phyloP scores from a whole-genome alignment of 2,888 invertebrate species.

The Netelia melanura region DNA sequence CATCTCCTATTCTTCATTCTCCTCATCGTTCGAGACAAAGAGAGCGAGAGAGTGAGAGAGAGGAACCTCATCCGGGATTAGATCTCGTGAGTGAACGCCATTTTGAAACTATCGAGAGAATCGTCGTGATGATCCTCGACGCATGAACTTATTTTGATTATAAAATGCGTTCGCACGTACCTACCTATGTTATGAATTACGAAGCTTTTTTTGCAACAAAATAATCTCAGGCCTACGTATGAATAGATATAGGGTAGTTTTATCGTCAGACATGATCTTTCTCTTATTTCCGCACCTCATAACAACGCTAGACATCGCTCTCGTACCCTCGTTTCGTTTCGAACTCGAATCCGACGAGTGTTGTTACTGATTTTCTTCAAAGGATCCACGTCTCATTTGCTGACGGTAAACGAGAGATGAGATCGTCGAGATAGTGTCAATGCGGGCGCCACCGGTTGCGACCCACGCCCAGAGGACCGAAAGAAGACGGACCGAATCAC shows the following conservation, averaged over 20 bases:
- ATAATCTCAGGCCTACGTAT: neutral
- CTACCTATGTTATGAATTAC: neutral
- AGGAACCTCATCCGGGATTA: constrained; percentile 80
- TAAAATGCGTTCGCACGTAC: neutral
- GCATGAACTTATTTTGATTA: constrained; percentile 32
- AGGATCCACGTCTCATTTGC: constrained; percentile 43
- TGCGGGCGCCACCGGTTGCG: constrained; percentile 75
- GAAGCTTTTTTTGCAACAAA: constrained; percentile 9
- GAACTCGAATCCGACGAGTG: constrained; percentile 37
- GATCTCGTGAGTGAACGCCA: constrained; percentile 77
- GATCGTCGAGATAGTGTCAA: constrained; percentile 75
- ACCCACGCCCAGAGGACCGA: constrained; percentile 8
- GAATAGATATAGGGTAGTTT: neutral
- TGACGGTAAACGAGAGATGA: constrained; percentile 7
- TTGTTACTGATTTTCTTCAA: constrained; percentile 46
- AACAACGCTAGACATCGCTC: constrained; percentile 17
- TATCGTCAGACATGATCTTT: constrained; percentile 44
- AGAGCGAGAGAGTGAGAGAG: constrained; percentile 14
- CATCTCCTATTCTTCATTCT: constrained; percentile 64
- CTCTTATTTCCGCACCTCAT: constrained; percentile 28
- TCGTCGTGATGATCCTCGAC: constrained; percentile 64
- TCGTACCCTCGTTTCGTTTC: constrained; percentile 23
- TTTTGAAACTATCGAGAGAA: constrained; percentile 74
- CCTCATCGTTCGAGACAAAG: constrained; percentile 39
- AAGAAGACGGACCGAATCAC: constrained; percentile 68